These are phyloP conservation scores for Diploscapter pachys DNA, from an alignment of 1,140 invertebrate species.

Conservation along the genomic window DNA sequence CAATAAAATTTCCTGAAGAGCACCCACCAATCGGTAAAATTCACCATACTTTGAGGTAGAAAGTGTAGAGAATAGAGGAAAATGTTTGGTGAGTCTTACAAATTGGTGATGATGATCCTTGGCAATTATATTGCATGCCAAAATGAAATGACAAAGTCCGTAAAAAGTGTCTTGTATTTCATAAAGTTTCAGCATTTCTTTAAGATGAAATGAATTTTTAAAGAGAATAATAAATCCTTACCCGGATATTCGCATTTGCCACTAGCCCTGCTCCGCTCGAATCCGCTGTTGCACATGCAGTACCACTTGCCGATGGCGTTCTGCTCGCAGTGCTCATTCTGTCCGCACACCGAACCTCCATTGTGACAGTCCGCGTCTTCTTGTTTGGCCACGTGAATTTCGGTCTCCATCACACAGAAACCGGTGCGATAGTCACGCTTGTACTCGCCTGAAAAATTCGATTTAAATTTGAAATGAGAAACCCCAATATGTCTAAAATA, in stretches of 20 bases:
- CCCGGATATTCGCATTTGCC: conserved; percentile 26
- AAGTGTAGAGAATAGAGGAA: too few relatives aligned
- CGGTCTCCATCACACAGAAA: conserved; percentile 47
- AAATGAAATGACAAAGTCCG: too few relatives aligned
- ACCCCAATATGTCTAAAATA: too few relatives aligned
- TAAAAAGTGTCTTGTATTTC: too few relatives aligned
- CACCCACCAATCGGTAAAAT: conserved; percentile 32
- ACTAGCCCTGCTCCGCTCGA: conserved; percentile 40
- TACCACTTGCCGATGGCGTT: conserved; percentile 16
- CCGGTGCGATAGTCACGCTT: conserved; percentile 46
- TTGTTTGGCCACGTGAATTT: conserved; percentile 36
- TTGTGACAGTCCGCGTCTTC: conserved; percentile 33
- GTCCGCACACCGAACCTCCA: conserved; percentile 33
- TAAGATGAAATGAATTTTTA: too few relatives aligned
- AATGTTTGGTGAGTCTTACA: too few relatives aligned
- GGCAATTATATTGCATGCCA: too few relatives aligned
- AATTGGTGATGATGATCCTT: too few relatives aligned
- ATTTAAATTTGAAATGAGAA: too few relatives aligned
- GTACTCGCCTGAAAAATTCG: conserved; percentile 27
- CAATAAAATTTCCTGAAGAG: conserved; percentile 7
- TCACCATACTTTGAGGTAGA: too few relatives aligned
- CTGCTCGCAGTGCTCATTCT: conserved; percentile 41
- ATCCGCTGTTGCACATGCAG: conserved; percentile 46
- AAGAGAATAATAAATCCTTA: not conserved
- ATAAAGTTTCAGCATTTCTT: too few relatives aligned